Evolutionary conservation across 2,888 invertebrate species (phyloP), one percentile per base, ranked within the genome.

Genomic region (Acanthosoma haemorrhoidale): DNA sequence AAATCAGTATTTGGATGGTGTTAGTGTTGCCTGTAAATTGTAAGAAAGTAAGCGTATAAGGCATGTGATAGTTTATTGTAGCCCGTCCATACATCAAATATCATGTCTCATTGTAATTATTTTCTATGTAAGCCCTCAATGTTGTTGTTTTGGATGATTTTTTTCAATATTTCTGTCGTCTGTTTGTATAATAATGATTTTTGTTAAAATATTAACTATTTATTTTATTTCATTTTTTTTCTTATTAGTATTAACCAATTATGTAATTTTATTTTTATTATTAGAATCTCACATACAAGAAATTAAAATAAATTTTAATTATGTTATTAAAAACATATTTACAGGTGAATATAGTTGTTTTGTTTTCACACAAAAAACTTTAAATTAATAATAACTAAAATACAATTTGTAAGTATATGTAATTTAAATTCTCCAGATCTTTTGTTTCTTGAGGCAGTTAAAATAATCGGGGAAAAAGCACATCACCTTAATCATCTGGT

Each of bases 51-150:
- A 15, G 43, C 15, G 15, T 6, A 11, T 11, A n/a, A 61, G 61
- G 38, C 16, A 61, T 61, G 61, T 61, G 61, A 61, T 61, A 61
- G n/a, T 32, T 21, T 21, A 21, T 32, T 34, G 18, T 25, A 34
- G 38, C 61, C 61, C 61, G 61, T 61, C 61, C 61, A 61, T n/a
- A 34, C 34, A 34, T 21, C 25, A 61, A 61, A 34, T 38, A 61
- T 34, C 21, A 32, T 61, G 1, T 36, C 13, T 32, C 25, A 18
- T 32, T 60, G 11, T 4, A 34, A 61, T 32, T 60, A 15, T 34
- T 21, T 51, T 43, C 13, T 21, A 18, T 5, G 18, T 43, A 43
- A 43, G 18, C 25, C n/a, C n/a, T 43, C 41, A 21, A 3, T 21
- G 18, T 43, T 43, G 43, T 21, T 43, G 43, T 43, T 43, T 43